Evolutionary conservation across 1,140 invertebrate genomes (phyloP).

Genomic region (Pinna nobilis): DNA sequence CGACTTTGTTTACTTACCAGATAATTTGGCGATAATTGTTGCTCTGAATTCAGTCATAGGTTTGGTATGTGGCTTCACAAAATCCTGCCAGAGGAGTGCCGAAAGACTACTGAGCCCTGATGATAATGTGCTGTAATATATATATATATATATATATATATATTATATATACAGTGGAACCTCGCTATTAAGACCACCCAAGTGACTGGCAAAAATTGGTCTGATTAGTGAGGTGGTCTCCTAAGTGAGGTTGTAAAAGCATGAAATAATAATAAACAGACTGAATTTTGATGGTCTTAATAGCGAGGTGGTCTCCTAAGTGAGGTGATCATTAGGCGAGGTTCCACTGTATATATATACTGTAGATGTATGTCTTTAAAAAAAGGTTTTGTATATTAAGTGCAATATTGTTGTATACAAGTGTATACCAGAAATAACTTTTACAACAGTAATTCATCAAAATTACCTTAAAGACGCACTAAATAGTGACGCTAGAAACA

Average conservation of each 20-base stretch:
- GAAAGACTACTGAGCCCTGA: constrained; percentile 91
- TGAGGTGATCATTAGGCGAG: too few species aligned
- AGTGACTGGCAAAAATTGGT: too few species aligned
- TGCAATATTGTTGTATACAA: not conserved
- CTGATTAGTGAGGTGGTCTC: too few species aligned
- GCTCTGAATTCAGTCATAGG: constrained; percentile 61
- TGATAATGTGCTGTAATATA: constrained; percentile 63
- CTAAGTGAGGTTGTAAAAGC: too few species aligned
- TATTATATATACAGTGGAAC: too few species aligned
- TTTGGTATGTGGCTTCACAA: constrained; percentile 73
- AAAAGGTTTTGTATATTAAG: not conserved
- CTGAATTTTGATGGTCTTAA: too few species aligned
- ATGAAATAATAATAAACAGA: too few species aligned
- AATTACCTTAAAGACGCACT: constrained; percentile 69
- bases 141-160: not conserved
- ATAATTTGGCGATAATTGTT: constrained; percentile 65
- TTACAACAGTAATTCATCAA: not conserved
- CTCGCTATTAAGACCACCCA: too few species aligned
- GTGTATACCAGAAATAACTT: not conserved
- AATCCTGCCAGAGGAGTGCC: constrained; percentile 92
- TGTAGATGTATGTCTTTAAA: not conserved
- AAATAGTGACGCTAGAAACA: constrained; percentile 72
- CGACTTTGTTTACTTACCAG: constrained; percentile 51
- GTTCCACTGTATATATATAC: too few species aligned
- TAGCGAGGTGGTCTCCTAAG: too few species aligned